A percentile compares a stretch with the other conserved stretches of the same genome.
phyloP scores from a whole-genome alignment of 2,797 vertebrate species.

The Miopithecus talapoin region DNA sequence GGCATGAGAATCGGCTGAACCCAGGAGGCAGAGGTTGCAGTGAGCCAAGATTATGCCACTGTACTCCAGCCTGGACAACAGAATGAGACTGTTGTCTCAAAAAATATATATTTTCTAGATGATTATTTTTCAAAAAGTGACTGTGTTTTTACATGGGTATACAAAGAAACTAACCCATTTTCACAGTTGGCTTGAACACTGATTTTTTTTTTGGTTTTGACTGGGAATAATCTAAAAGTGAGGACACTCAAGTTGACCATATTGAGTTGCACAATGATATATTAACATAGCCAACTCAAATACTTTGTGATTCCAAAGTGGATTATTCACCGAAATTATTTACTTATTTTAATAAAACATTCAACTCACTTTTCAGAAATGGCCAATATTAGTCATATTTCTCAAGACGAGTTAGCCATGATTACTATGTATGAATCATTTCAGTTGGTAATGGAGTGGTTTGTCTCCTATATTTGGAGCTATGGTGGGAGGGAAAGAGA shows the following conservation, averaged over 20 bases:
- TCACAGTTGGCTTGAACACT: not conserved
- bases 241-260: not conserved
- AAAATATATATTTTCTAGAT: not conserved
- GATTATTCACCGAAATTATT: not conserved
- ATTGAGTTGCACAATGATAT: not conserved
- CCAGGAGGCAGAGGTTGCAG: not conserved
- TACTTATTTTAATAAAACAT: not conserved
- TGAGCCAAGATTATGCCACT: not conserved
- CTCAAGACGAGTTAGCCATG: not conserved
- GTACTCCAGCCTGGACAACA: not conserved
- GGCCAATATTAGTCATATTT: not conserved
- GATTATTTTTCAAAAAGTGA: not conserved
- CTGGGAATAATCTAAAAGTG: not conserved
- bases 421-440: not conserved
- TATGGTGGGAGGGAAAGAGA: not conserved
- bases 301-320: not conserved
- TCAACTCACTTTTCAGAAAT: not conserved
- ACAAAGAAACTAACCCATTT: not conserved
- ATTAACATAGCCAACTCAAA: not conserved
- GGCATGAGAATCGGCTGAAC: not conserved
- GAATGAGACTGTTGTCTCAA: not conserved
- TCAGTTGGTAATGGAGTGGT: not conserved
- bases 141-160: not conserved
- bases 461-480: not conserved
- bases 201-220: not conserved